A percentile compares a stretch with the other conserved stretches of the same genome.
These are phyloP conservation scores for Euleptes europaea DNA, from an alignment of 2,113 vertebrate species.

Conservation along the genomic window DNA sequence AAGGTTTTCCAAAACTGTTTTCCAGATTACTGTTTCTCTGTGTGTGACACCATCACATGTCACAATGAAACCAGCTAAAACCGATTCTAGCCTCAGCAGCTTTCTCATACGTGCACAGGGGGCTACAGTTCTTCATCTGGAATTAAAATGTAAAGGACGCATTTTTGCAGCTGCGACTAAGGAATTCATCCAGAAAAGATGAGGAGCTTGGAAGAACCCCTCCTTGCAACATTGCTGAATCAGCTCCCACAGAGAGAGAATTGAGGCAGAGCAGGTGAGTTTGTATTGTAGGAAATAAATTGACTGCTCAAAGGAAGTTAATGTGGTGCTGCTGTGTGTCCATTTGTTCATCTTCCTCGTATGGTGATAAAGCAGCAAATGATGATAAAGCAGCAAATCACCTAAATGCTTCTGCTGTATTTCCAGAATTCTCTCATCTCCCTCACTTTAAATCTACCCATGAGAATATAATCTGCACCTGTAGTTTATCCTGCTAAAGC, in stretches of 20 bases:
- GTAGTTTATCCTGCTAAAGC: too few species aligned
- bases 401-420: background rate
- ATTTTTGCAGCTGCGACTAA: slow-evolving; percentile 5
- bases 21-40: background rate
- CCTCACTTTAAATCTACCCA: background rate
- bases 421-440: background rate
- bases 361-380: background rate
- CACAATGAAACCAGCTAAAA: background rate
- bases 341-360: background rate
- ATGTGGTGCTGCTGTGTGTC: background rate
- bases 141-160: slow-evolving; percentile 7
- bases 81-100: background rate
- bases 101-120: background rate
- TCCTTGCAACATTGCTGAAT: background rate
- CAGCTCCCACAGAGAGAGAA: background rate
- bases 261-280: background rate
- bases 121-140: background rate
- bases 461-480: background rate
- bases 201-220: background rate
- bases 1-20: too few species aligned
- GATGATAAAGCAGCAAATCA: background rate
- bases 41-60: background rate
- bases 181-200: slow-evolving; percentile 6
- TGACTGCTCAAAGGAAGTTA: background rate
- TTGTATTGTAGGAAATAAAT: background rate